Conservation (phyloP, 2,888 invertebrate species). For the Cordilura impudica region DNA sequence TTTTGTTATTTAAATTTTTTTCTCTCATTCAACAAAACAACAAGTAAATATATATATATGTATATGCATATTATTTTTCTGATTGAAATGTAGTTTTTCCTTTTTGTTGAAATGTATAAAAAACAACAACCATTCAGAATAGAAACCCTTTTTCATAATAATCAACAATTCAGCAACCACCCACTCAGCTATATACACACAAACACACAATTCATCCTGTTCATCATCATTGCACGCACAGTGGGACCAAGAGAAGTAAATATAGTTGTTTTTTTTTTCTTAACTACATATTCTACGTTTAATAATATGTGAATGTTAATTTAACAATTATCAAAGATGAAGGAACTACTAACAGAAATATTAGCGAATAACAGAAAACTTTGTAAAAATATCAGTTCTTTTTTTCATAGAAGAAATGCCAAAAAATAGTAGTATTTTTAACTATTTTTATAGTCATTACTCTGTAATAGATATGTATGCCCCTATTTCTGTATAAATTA, state of each 20-base stretch:
- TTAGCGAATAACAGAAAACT: not conserved
- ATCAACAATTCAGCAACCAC: not conserved
- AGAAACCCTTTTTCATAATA: conserved; percentile 21
- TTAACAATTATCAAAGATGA: not conserved
- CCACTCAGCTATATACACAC: not conserved
- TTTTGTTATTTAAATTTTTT: conserved; percentile 32
- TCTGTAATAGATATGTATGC: no score
- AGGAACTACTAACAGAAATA: not conserved
- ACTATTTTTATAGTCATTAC: no score
- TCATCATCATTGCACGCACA: conserved; percentile 1
- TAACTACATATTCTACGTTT: no score
- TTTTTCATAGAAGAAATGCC: not conserved
- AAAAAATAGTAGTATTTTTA: not conserved
- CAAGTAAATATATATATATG: conserved; percentile 19
- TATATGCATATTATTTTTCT: conserved; percentile 31
- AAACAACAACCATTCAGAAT: conserved; percentile 40
- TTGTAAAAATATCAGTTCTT: not conserved
- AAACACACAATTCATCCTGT: not conserved
- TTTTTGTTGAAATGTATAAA: conserved; percentile 47
- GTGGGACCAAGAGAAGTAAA: not conserved
- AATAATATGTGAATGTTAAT: no score
- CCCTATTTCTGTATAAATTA: no score
- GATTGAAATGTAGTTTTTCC: conserved; percentile 58
- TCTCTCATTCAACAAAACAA: conserved; percentile 35
- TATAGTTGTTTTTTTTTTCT: no score